Percentiles rank a stretch among this genome's conserved stretches.
Evolutionary conservation across 2,888 invertebrate species (phyloP).

Genomic region (Leptinotarsa tumamoca): DNA sequence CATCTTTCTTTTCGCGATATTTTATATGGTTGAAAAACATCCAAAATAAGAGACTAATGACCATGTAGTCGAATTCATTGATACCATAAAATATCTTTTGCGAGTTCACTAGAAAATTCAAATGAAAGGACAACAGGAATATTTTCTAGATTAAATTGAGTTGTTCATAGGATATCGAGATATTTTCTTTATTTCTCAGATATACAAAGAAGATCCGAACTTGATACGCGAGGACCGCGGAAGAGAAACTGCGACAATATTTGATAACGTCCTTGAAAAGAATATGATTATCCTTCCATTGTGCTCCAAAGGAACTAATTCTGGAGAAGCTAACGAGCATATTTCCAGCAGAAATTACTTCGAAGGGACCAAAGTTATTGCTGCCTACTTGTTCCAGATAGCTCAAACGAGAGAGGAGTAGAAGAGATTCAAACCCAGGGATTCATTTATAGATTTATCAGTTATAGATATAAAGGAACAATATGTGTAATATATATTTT

Average conservation of each 20-base stretch:
- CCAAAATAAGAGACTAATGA: too few relatives aligned
- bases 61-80: too few relatives aligned
- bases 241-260: conserved; percentile 62
- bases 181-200: conserved; percentile 51
- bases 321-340: conserved; percentile 63
- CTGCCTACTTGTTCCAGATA: conserved; percentile 64
- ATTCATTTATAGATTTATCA: background rate
- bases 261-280: conserved; percentile 63
- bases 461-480: background rate
- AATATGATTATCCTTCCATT: conserved; percentile 65
- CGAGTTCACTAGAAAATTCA: too few relatives aligned
- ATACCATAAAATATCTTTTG: too few relatives aligned
- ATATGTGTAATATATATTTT: background rate
- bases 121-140: too few relatives aligned
- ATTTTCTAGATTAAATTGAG: too few relatives aligned
- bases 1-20: too few relatives aligned
- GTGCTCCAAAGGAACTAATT: conserved; percentile 60
- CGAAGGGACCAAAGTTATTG: conserved; percentile 67
- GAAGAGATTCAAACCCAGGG: background rate
- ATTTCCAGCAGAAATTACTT: conserved; percentile 63
- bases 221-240: conserved; percentile 65
- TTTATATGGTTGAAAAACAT: too few relatives aligned
- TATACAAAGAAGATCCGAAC: conserved; percentile 66
- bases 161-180: too few relatives aligned
- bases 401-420: conserved; percentile 36